These are phyloP conservation scores for Helogale parvula DNA, from an alignment of 2,113 vertebrate species.

Conservation along the genomic window DNA sequence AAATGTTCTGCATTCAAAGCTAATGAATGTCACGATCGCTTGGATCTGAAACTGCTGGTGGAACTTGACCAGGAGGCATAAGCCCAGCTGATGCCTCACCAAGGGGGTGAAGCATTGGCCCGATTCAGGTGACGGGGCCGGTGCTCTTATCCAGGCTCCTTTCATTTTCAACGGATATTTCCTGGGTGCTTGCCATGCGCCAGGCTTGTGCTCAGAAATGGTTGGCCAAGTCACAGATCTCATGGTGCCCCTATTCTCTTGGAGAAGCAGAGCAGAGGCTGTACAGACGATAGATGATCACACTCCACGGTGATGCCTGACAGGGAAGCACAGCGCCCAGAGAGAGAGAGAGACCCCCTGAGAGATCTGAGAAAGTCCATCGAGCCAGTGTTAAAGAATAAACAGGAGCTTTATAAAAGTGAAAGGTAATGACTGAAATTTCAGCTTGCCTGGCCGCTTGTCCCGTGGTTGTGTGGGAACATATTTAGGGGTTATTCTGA, in stretches of 20 bases:
- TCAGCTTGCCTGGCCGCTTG: not conserved
- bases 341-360: not conserved
- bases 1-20: not conserved
- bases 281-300: fast-evolving
- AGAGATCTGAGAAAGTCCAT: not conserved
- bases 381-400: not conserved
- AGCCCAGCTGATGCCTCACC: not conserved
- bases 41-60: not conserved
- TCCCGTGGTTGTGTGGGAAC: too few relatives aligned
- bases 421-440: not conserved
- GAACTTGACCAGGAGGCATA: not conserved
- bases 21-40: too few relatives aligned
- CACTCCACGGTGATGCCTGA: not conserved
- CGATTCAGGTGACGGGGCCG: not conserved
- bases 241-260: not conserved
- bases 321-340: too few relatives aligned
- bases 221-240: not conserved
- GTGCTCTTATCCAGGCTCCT: not conserved
- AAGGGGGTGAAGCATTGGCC: too few relatives aligned
- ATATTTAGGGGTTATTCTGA: not conserved
- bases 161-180: not conserved
- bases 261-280: not conserved
- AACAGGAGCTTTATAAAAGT: not conserved
- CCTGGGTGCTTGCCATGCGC: not conserved
- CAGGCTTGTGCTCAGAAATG: not conserved